Conservation (phyloP, 1,140 invertebrate genomes). For the Drosophila sp. region DNA sequence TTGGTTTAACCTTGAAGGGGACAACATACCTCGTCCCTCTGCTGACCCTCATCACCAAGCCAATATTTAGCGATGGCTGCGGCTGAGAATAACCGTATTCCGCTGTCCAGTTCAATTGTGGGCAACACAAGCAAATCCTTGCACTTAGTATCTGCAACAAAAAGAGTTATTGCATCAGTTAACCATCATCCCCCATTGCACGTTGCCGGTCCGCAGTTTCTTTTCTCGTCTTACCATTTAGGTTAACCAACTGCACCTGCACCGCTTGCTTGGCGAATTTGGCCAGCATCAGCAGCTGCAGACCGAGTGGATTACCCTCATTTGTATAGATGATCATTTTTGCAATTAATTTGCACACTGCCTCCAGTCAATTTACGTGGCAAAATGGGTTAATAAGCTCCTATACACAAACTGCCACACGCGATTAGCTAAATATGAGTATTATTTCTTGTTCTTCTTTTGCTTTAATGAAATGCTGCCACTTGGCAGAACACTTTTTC, state of each 20-base stretch:
- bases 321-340: conserved; percentile 89
- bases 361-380: conserved; percentile 83
- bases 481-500: no score
- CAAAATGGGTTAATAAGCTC: conserved; percentile 55
- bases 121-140: conserved; percentile 85
- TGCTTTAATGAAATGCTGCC: no score
- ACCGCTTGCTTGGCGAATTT: conserved; percentile 87
- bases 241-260: conserved; percentile 85
- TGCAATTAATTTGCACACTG: conserved; percentile 46
- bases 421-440: conserved; percentile 2
- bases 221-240: conserved; percentile 85
- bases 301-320: conserved; percentile 89
- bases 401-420: conserved; percentile 15
- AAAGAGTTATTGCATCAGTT: conserved; percentile 67
- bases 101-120: conserved; percentile 85
- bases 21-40: conserved; percentile 70
- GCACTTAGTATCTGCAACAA: conserved; percentile 60
- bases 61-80: conserved; percentile 87
- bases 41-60: conserved; percentile 79
- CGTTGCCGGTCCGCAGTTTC: conserved; percentile 32
- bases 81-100: conserved; percentile 85
- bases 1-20: conserved; percentile 69
- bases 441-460: no score
- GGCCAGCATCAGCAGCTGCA: conserved; percentile 89
- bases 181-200: conserved; percentile 31